Base-by-base conservation (phyloP, 1,140 invertebrate genomes). In the Monomorium pharaonis region DNA sequence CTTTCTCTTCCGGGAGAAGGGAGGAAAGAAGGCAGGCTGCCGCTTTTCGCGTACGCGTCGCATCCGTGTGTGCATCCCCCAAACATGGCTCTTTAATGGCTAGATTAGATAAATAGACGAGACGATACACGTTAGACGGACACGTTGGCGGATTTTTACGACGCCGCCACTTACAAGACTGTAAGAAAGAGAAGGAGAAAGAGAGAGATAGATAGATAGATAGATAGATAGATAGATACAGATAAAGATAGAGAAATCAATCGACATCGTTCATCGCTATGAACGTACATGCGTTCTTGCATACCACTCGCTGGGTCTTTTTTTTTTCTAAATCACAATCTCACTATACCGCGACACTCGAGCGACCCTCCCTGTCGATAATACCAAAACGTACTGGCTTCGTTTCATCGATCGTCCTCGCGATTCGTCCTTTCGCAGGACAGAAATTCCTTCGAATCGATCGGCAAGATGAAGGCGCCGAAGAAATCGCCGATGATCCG, bases 71-170 rank as follows among this genome's bases (percentile, higher is more conserved):
- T 70, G 60, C 78, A 81, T 42, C 27, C 21, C 21, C 78, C 2
- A 44, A 86, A 72, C 77, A 80, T 75, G 83, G 89, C 67, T 85
- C 85, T 88, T 85, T 86, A 86, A 90, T 56, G 72, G 85, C 88
- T 92, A 90, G 70, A 84, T 84, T 89, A 88, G 90, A 93, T 92
- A 92, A 93, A 92, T 92, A 92, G 91, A 92, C 92, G 88, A 92
- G 92, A 93, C 92, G 89, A 93, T 92, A 93, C 88, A 92, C 91
- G 88, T 90, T 90, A 93, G 90, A 93, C 92, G 92, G 92, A 93
- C 88, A 88, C 88, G 62, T 10, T 80, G 44, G 84, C 90, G 93
- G 91, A 89, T 90, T 81, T 81, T 84, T 90, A 90, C 86, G 86
- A 88, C 76, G 80, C 90, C 83, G 88, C 86, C 86, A n/a, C n/a